Conservation (phyloP, 2,113 vertebrate species). For the Gopherus evgoodei region DNA sequence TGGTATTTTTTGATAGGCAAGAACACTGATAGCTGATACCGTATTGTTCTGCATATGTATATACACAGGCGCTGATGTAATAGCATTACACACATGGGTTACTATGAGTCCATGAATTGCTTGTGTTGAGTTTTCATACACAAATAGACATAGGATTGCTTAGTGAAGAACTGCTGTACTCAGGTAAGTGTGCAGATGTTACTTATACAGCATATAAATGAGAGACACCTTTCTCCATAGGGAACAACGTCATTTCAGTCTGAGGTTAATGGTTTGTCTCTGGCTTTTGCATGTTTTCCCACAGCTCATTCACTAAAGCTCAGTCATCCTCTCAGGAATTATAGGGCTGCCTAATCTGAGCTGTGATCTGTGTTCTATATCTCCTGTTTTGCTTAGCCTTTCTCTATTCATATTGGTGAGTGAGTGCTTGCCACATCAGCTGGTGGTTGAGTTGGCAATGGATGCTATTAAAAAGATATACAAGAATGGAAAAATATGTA, state of each 20-base stretch:
- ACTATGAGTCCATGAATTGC: rapidly evolving
- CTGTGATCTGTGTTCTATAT: background rate
- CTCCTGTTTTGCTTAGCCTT: background rate
- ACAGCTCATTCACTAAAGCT: background rate
- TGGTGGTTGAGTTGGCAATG: background rate
- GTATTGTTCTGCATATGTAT: background rate
- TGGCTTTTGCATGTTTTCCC: background rate
- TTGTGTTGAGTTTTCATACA: rapidly evolving
- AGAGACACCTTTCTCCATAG: background rate
- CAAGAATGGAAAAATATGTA: rapidly evolving
- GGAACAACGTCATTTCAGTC: background rate
- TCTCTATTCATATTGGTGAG: background rate
- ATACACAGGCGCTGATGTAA: rapidly evolving
- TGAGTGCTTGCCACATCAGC: background rate
- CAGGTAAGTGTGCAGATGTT: background rate
- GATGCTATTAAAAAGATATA: rapidly evolving
- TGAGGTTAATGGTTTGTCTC: background rate
- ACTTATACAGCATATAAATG: rapidly evolving
- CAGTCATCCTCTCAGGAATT: background rate
- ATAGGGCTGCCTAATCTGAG: background rate
- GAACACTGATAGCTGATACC: background rate
- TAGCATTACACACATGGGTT: rapidly evolving
- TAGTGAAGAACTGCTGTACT: background rate
- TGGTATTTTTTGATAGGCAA: background rate
- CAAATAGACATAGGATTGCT: background rate